Base-by-base conservation (phyloP, 2,797 vertebrate species). In the Enteromius afrohamiltoni region DNA sequence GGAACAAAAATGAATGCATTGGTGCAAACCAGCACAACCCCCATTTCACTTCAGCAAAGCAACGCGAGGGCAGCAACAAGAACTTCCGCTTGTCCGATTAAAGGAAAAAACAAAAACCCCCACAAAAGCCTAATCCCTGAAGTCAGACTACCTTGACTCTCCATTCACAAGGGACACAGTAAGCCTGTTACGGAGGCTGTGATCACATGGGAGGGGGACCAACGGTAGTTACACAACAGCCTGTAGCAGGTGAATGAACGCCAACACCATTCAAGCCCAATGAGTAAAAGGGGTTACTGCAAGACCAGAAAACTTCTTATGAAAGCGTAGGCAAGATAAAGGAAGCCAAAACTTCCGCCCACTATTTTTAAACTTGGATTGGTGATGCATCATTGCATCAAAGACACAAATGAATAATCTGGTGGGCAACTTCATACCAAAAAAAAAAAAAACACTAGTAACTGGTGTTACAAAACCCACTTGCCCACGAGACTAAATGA, bases 171-270 rank as follows among this genome's bases (percentile, higher is more conserved):
- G 23, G 11, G 21, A 51, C 10, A 10, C 13, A 10, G n/a, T 6
- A 3, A 40, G 51, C 34, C 34, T 0, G 37, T 60, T 58, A 45
- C 10, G 45, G 37, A 71, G 29, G 80, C 60, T 67, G 6, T 23
- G 40, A 34, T 45, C 6, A 21, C 13, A 37, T 67, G 47, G 60
- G 60, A 82, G 16, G 31, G 31, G 47, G n/a, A 58, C 6, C 1
- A 76, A 49, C 10, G 1, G 1, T n/a, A 16, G 81, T 83, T 77
- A 77, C 34, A 68, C 62, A 83, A 83, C 62, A 69, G 23, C 62
- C 23, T 77, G 73, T 1, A 23, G 37, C 34, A 68, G 37, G 40
- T 69, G 49, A 77, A 69, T 13, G 19, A 77, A 68, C 34, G 45
- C n/a, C 0, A 1, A 21, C 23, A 77, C 40, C 34, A 31, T 31